phyloP scores from a whole-genome alignment of 2,113 vertebrate genomes.

The Leptobrachium ailaonicum region DNA sequence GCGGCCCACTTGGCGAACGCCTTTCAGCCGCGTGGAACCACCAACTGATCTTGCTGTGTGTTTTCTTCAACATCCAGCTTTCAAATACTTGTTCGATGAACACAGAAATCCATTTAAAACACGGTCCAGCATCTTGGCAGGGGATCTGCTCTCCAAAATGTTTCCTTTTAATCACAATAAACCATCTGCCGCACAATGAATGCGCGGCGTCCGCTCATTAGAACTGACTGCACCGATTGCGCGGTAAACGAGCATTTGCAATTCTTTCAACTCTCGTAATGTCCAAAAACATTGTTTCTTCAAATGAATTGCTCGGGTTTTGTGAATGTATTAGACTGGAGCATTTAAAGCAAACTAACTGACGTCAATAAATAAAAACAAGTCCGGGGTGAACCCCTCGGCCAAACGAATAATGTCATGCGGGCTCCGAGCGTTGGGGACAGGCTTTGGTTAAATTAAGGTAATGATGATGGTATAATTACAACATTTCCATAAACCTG shows the following conservation, averaged over 20 bases:
- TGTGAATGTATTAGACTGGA: background rate
- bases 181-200: background rate
- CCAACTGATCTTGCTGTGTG: no score
- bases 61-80: no score
- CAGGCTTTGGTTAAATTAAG: conserved; percentile 22
- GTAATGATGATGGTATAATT: conserved; percentile 39
- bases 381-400: background rate
- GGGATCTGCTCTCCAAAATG: background rate
- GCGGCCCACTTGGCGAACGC: no score
- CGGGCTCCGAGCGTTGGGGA: background rate
- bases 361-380: background rate
- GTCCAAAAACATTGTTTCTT: background rate
- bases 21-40: no score
- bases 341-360: background rate
- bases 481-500: background rate
- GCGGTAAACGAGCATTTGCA: background rate
- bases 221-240: background rate
- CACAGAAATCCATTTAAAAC: no score
- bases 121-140: background rate
- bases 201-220: background rate
- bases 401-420: conserved; percentile 26
- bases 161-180: background rate
- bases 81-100: no score
- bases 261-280: background rate
- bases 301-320: background rate